phyloP scores from a whole-genome alignment of 1,140 invertebrate genomes.

The Bombus impatiens region DNA sequence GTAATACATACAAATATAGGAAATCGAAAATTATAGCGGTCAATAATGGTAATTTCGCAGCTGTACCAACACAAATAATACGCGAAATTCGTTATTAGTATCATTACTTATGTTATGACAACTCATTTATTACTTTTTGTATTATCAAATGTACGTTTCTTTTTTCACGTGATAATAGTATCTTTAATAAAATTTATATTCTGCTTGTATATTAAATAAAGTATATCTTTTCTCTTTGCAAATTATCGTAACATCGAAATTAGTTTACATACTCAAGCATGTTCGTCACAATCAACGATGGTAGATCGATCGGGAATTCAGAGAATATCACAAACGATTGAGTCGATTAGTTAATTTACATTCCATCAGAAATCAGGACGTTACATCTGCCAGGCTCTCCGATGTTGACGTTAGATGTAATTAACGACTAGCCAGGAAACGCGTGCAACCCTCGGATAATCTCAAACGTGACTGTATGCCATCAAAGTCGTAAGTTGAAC shows the following conservation, averaged over 20 bases:
- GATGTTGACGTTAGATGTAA: conserved; percentile 62
- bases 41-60: neutral
- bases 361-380: conserved; percentile 56
- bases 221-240: no score
- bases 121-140: neutral
- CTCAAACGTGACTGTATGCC: neutral
- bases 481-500: conserved; percentile 19
- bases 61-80: neutral
- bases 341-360: conserved; percentile 69
- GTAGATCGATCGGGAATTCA: conserved; percentile 19
- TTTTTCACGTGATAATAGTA: no score
- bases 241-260: no score
- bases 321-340: conserved; percentile 42
- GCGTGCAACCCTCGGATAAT: conserved; percentile 34
- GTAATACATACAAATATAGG: neutral
- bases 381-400: conserved; percentile 41
- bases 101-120: neutral
- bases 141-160: no score
- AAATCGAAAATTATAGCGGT: neutral
- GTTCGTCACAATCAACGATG: neutral
- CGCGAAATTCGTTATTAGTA: neutral
- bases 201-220: no score
- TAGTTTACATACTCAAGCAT: neutral
- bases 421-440: conserved; percentile 60
- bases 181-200: no score